These are phyloP conservation scores for Hypena proboscidalis DNA, from an alignment of 2,888 invertebrate species.

Conservation along the genomic window DNA sequence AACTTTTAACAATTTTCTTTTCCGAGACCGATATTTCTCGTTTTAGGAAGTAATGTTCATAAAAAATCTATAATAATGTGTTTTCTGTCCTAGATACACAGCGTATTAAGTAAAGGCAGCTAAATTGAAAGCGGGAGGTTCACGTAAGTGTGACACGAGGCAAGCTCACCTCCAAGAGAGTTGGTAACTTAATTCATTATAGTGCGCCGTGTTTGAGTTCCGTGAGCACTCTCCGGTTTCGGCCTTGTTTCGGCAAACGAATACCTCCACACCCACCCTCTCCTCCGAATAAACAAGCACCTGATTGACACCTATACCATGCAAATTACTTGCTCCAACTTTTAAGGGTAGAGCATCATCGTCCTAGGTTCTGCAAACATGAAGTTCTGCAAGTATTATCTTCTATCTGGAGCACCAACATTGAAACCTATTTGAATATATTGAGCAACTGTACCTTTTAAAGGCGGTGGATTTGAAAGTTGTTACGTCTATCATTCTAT, in stretches of 20 bases:
- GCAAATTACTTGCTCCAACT: conserved; percentile 57
- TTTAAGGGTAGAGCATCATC: conserved; percentile 41
- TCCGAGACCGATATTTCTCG: too few relatives aligned
- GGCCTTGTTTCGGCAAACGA: conserved; percentile 59
- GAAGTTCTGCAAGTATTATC: conserved; percentile 34
- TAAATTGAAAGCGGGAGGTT: conserved; percentile 31
- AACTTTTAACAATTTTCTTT: too few relatives aligned
- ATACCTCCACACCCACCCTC: conserved; percentile 39
- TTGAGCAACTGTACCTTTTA: background rate
- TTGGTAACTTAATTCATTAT: conserved; percentile 83
- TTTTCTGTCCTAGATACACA: too few relatives aligned
- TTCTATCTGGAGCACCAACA: conserved; percentile 14
- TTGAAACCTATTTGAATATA: conserved; percentile 30
- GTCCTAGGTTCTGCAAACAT: conserved; percentile 27
- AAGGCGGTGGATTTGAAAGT: conserved; percentile 2
- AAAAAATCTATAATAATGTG: too few relatives aligned
- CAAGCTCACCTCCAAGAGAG: conserved; percentile 62
- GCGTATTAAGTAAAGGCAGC: conserved; percentile 31
- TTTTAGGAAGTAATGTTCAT: too few relatives aligned
- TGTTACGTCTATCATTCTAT: background rate
- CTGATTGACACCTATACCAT: conserved; percentile 71
- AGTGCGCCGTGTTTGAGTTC: conserved; percentile 77
- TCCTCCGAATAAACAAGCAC: conserved; percentile 61
- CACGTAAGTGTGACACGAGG: conserved; percentile 66
- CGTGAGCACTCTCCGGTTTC: conserved; percentile 60